Conservation (phyloP, 2,113 vertebrate genomes). For the Stigmatopora nigra region DNA sequence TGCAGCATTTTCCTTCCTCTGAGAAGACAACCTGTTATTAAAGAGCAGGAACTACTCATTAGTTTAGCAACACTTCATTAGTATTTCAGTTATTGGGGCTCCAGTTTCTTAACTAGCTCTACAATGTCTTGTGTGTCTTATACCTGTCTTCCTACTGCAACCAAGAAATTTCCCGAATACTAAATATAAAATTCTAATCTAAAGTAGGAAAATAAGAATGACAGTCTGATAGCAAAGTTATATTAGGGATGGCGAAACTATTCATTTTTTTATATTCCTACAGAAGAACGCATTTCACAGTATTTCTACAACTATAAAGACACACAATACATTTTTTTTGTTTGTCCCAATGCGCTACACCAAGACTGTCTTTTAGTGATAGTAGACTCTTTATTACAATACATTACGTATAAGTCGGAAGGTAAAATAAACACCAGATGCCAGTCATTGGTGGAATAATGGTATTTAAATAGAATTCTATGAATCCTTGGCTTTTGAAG, state of each 20-base stretch:
- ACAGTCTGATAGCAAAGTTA: not conserved
- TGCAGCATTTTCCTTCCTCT: not conserved
- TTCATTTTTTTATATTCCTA: too few relatives aligned
- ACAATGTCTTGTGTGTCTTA: too few relatives aligned
- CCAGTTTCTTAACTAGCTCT: too few relatives aligned
- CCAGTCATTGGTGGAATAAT: conserved; percentile 22
- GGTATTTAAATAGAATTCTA: conserved; percentile 20
- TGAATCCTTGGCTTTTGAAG: conserved; percentile 56
- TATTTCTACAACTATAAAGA: too few relatives aligned
- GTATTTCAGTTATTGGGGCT: not conserved
- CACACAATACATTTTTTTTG: too few relatives aligned
- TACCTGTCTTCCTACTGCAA: too few relatives aligned
- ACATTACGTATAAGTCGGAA: conserved; percentile 52
- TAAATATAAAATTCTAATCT: too few relatives aligned
- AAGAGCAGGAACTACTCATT: not conserved
- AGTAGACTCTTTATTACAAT: conserved; percentile 57
- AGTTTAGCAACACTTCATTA: not conserved
- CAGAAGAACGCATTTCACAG: too few relatives aligned
- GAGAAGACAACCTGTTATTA: not conserved
- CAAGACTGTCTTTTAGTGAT: conserved; percentile 42
- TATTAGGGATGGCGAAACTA: not conserved
- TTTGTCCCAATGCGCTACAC: conserved; percentile 12
- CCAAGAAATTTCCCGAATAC: too few relatives aligned
- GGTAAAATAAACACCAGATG: conserved; percentile 37
- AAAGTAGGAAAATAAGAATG: not conserved